A percentile compares a stretch with the other conserved stretches of the same genome.
Evolutionary conservation across 1,140 invertebrate species (phyloP).

Genomic region (Eurosta solidaginis): DNA sequence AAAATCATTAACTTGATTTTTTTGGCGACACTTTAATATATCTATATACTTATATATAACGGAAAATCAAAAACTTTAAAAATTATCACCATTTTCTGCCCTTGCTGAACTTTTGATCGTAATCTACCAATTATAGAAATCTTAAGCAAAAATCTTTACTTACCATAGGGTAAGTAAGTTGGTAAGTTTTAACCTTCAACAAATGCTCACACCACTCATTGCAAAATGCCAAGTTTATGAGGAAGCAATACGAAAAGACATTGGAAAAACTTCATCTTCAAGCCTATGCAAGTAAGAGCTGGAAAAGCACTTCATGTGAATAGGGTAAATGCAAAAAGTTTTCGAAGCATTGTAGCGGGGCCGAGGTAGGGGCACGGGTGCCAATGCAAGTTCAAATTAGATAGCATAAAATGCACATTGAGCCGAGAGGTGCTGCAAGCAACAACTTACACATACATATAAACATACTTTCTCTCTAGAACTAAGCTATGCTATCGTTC

Average conservation of each 20-base stretch:
- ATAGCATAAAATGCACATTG: background rate
- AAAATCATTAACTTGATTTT: too few relatives aligned
- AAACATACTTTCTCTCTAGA: too few relatives aligned
- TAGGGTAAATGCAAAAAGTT: background rate
- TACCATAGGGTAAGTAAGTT: background rate
- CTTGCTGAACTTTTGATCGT: slow-evolving; percentile 2
- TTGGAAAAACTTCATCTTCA: background rate
- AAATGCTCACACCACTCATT: background rate
- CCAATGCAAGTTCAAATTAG: background rate
- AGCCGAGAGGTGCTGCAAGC: background rate
- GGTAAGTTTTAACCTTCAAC: background rate
- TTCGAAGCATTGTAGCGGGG: background rate
- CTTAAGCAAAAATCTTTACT: background rate
- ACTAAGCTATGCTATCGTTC: too few relatives aligned
- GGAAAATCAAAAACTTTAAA: background rate
- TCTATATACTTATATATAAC: too few relatives aligned
- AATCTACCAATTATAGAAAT: slow-evolving; percentile 11
- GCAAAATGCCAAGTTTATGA: background rate
- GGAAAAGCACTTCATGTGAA: slow-evolving; percentile 3
- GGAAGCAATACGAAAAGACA: slow-evolving; percentile 5
- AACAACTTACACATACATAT: background rate
- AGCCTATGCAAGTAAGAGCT: background rate
- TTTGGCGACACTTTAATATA: too few relatives aligned
- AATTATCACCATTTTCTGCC: background rate
- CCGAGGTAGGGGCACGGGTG: too few relatives aligned